These are phyloP conservation scores for Trissolcus japonicus DNA, from an alignment of 2,888 invertebrate genomes.

Conservation along the genomic window DNA sequence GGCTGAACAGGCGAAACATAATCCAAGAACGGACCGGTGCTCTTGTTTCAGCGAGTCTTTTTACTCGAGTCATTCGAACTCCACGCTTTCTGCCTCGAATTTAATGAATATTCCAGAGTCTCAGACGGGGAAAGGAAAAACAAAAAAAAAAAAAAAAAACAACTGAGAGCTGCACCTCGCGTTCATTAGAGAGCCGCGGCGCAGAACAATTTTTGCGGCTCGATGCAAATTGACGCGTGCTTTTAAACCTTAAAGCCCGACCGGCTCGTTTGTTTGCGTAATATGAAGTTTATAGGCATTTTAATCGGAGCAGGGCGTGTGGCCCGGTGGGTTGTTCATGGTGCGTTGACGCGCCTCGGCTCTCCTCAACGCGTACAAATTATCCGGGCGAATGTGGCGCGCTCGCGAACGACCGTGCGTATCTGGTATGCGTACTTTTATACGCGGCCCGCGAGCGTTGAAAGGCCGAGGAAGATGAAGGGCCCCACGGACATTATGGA, in stretches of 20 bases:
- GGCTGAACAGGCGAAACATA: conserved; percentile 65
- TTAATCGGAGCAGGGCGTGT: conserved; percentile 26
- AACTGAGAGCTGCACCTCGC: neutral
- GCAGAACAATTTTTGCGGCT: neutral
- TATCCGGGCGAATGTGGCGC: conserved; percentile 68
- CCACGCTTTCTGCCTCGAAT: conserved; percentile 25
- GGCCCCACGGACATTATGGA: conserved; percentile 28
- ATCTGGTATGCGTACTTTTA: conserved; percentile 69
- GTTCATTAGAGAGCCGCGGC: conserved; percentile 24
- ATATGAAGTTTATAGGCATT: conserved; percentile 27
- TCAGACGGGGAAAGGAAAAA: neutral
- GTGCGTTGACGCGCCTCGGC: conserved; percentile 35
- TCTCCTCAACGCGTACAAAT: conserved; percentile 69
- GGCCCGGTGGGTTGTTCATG: conserved; percentile 47
- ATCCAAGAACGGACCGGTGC: conserved; percentile 59
- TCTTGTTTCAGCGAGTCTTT: conserved; percentile 30
- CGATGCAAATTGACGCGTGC: neutral
- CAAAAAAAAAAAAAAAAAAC: conserved; percentile 13
- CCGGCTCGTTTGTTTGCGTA: conserved; percentile 20
- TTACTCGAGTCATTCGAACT: conserved; percentile 31
- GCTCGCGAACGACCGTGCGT: conserved; percentile 69
- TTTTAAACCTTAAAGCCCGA: neutral
- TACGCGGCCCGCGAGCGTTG: conserved; percentile 48
- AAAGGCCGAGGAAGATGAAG: conserved; percentile 41
- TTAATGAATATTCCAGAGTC: conserved; percentile 43